These are phyloP conservation scores for Helicoverpa armigera DNA, from an alignment of 1,140 invertebrate genomes.

Conservation along the genomic window DNA sequence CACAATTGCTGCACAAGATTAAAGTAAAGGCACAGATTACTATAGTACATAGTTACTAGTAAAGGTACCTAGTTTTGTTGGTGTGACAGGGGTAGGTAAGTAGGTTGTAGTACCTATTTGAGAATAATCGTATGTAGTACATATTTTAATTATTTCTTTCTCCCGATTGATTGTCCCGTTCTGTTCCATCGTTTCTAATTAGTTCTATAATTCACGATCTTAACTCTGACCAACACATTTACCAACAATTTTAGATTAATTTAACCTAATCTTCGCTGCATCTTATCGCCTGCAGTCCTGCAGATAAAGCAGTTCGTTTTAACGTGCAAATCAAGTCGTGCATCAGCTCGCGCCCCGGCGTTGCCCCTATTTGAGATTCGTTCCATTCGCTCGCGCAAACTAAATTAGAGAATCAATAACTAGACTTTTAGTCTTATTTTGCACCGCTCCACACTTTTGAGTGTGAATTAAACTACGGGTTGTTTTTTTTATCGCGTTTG, in stretches of 20 bases:
- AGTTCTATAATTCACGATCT: background rate
- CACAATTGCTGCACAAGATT: too few species aligned
- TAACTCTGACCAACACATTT: background rate
- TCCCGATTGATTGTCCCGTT: too few species aligned
- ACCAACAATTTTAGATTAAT: background rate
- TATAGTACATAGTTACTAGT: too few species aligned
- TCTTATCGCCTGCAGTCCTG: background rate
- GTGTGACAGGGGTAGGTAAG: too few species aligned
- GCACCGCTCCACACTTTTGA: constrained; percentile 6
- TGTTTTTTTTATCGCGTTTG: background rate
- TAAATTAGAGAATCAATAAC: constrained; percentile 41
- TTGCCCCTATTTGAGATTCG: constrained; percentile 26
- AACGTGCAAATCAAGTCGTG: constrained; percentile 26
- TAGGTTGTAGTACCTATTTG: too few species aligned
- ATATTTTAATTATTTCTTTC: too few species aligned
- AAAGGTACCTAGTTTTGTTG: too few species aligned
- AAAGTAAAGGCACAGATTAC: too few species aligned
- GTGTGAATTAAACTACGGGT: background rate
- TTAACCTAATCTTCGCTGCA: background rate
- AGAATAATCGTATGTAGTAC: too few species aligned
- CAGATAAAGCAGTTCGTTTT: constrained; percentile 22
- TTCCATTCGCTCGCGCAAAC: constrained; percentile 18
- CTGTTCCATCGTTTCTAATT: too few species aligned
- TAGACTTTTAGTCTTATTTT: constrained; percentile 26
- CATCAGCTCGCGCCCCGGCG: background rate